Conservation (phyloP, 2,888 invertebrate genomes). For the Synanthedon tipuliformis region DNA sequence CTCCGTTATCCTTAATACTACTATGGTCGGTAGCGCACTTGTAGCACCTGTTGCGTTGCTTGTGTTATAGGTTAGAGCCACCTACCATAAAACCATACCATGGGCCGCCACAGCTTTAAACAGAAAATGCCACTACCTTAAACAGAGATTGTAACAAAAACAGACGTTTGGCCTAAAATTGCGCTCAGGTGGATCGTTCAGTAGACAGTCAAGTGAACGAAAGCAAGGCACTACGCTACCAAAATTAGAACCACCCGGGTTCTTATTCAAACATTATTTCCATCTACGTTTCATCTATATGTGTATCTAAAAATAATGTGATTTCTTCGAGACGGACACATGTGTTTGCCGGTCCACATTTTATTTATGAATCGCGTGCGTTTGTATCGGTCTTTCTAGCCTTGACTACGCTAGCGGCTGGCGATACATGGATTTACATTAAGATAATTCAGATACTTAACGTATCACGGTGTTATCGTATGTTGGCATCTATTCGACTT, state of each 20-base stretch:
- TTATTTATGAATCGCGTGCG: conserved; percentile 34
- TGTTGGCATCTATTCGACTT: not conserved
- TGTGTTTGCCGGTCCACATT: conserved; percentile 29
- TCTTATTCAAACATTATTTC: conserved; percentile 21
- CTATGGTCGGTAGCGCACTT: too few species aligned
- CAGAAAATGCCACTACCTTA: too few species aligned
- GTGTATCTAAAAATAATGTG: conserved; percentile 28
- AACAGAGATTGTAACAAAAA: too few species aligned
- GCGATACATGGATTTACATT: not conserved
- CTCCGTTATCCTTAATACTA: too few species aligned
- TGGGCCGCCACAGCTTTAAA: too few species aligned
- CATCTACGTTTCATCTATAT: conserved; percentile 28
- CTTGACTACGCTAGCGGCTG: conserved; percentile 18
- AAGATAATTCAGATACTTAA: not conserved
- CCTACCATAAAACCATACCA: too few species aligned
- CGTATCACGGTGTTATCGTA: not conserved
- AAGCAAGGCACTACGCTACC: conserved; percentile 9
- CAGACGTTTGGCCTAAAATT: too few species aligned
- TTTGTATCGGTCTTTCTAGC: conserved; percentile 22
- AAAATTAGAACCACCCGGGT: not conserved
- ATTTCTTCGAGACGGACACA: conserved; percentile 20
- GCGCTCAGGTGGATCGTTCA: not conserved
- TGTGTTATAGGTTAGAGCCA: too few species aligned
- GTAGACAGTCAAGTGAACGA: not conserved
- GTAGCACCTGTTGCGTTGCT: too few species aligned